phyloP scores from a whole-genome alignment of 2,113 vertebrate genomes.

The Hyla sarda region DNA sequence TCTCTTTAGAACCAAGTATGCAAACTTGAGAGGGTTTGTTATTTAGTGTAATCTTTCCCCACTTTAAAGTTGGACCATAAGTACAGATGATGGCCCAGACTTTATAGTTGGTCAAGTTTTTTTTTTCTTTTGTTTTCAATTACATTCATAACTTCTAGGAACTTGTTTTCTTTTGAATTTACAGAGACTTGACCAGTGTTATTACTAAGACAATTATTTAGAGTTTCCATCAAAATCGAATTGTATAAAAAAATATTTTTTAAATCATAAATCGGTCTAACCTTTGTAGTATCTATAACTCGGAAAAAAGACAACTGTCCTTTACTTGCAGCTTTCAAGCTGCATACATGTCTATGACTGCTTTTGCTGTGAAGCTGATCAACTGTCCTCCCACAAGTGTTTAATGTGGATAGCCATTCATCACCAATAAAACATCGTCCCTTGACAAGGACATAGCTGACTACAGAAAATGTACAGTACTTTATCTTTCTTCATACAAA shows the following conservation, averaged over 20 bases:
- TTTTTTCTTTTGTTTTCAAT: too few relatives aligned
- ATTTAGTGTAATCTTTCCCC: too few relatives aligned
- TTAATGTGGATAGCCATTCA: conserved; percentile 58
- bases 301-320: conserved; percentile 2
- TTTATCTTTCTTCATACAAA: conserved; percentile 56
- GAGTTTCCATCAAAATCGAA: not conserved
- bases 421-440: conserved; percentile 59
- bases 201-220: not conserved
- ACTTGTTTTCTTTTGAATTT: too few relatives aligned
- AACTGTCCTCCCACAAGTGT: conserved; percentile 58
- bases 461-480: conserved; percentile 56
- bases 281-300: not conserved
- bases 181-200: too few relatives aligned
- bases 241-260: not conserved
- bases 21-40: too few relatives aligned
- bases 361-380: conserved; percentile 56
- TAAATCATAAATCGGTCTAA: not conserved
- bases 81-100: too few relatives aligned
- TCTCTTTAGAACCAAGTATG: too few relatives aligned
- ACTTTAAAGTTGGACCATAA: too few relatives aligned
- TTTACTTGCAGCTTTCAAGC: conserved; percentile 40
- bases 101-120: too few relatives aligned
- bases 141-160: too few relatives aligned
- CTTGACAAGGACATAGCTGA: conserved; percentile 60
- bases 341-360: conserved; percentile 55